Evolutionary conservation across 2,113 vertebrate genomes (phyloP), one percentile per base, ranked within the genome.

Genomic region (Corydoras sp.): DNA sequence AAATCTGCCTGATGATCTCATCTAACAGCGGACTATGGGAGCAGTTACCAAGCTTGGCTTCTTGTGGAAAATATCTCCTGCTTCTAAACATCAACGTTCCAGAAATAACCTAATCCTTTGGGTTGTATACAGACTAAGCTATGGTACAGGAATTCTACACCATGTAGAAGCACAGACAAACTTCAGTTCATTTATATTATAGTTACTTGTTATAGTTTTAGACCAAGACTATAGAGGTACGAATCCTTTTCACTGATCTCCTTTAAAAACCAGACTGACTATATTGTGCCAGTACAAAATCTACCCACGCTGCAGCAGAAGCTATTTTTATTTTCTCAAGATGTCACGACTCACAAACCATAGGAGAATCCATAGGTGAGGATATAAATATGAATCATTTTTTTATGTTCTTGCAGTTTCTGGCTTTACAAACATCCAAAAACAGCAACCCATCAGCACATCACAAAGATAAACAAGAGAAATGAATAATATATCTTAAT

Each of bases 301-400:
- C 12, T 31, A 15, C 12, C n/a, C 56, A 58, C 58, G 43, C 61
- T 50, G 62, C 43, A 77, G 59, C 65, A 31, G 30, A 31, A 32
- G 63, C 76, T 77, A 66, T 77, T 74, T 53, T 66, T 77, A 35
- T 15, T 29, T 49, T 7, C 8, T 3, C 15, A 65, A 43, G 63
- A 59, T 65, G 62, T 65, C 71, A 59, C 48, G 63, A 65, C 63
- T 50, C 58, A 13, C 24, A 56, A 68, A 58, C 32, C 7, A 8
- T 43, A 43, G 35, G 35, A 43, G 35, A 43, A 43, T 43, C 35
- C 35, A 43, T 43, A 43, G 35, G 35, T 43, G 35, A 43, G 35
- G 35, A 43, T 43, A 43, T 43, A 43, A 4, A 43, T 43, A 24
- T 24, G 18, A 24, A 24, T 24, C 1, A 24, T 24, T 24, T 43